Evolutionary conservation across 2,888 invertebrate genomes (phyloP).

Genomic region (Synergus itoensis): DNA sequence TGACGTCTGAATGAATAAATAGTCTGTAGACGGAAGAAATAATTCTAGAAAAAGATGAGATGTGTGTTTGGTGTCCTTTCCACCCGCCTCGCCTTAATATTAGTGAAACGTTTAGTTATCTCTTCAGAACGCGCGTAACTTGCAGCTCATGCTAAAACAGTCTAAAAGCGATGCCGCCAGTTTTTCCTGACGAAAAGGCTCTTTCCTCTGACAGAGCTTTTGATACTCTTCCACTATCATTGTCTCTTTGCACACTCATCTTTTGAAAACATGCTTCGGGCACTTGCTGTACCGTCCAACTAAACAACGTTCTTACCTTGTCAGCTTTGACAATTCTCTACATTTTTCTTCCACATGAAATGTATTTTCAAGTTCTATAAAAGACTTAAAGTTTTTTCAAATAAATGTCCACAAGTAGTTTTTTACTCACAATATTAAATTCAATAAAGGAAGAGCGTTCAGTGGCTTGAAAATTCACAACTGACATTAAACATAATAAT

Average conservation of each 20-base stretch:
- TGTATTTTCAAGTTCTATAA: background rate
- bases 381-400: background rate
- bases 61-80: background rate
- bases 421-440: no score
- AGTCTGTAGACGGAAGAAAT: background rate
- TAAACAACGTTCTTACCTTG: slow-evolving; percentile 20
- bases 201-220: slow-evolving; percentile 9
- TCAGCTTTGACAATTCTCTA: slow-evolving; percentile 3
- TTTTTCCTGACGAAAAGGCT: slow-evolving; percentile 17
- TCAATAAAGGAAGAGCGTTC: no score
- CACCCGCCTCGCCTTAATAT: slow-evolving; percentile 9
- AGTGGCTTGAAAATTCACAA: no score
- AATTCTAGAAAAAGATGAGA: slow-evolving; percentile 2
- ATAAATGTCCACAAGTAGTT: no score
- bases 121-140: background rate
- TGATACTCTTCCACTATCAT: slow-evolving; percentile 11
- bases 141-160: slow-evolving; percentile 4
- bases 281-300: slow-evolving; percentile 25
- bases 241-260: slow-evolving; percentile 22
- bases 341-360: background rate
- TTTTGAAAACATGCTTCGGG: slow-evolving; percentile 16
- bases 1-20: no score
- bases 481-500: no score
- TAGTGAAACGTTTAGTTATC: background rate
- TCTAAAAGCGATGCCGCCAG: slow-evolving; percentile 3